These are phyloP conservation scores for Drosophila setosimentum DNA, from an alignment of 2,888 invertebrate genomes.

Conservation along the genomic window DNA sequence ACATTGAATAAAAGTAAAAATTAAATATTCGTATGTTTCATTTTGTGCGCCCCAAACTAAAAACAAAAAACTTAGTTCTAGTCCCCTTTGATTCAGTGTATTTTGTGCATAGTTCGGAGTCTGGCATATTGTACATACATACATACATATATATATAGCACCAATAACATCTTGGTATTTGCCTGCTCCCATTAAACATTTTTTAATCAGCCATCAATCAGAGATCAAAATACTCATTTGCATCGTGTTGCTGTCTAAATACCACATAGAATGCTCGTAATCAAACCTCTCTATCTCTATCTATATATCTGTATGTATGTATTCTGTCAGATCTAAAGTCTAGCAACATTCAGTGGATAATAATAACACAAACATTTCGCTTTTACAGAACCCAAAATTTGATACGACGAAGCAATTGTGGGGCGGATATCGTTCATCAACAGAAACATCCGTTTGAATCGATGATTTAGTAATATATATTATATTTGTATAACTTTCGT, in stretches of 20 bases:
- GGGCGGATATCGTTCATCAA: constrained; percentile 82
- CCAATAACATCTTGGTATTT: constrained; percentile 45
- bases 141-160: constrained; percentile 46
- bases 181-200: constrained; percentile 57
- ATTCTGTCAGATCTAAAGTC: constrained; percentile 26
- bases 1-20: constrained; percentile 58
- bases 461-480: constrained; percentile 65
- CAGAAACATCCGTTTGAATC: constrained; percentile 84
- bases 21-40: constrained; percentile 52
- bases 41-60: constrained; percentile 31
- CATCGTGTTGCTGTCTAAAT: constrained; percentile 60
- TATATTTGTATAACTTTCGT: constrained; percentile 38
- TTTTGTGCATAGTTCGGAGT: constrained; percentile 59
- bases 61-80: constrained; percentile 24
- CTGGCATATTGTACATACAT: constrained; percentile 58
- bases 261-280: constrained; percentile 43
- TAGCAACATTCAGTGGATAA: background rate
- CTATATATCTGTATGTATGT: constrained; percentile 38
- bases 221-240: constrained; percentile 43
- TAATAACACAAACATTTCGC: constrained; percentile 49
- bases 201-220: constrained; percentile 34
- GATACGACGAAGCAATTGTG: constrained; percentile 83
- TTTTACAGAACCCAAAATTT: constrained; percentile 83
- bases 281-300: constrained; percentile 19
- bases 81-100: constrained; percentile 61